Percentiles rank a stretch among this genome's conserved stretches.
Evolutionary conservation across 2,797 vertebrate species (phyloP).

Genomic region (Sebastes kiyomatsui): DNA sequence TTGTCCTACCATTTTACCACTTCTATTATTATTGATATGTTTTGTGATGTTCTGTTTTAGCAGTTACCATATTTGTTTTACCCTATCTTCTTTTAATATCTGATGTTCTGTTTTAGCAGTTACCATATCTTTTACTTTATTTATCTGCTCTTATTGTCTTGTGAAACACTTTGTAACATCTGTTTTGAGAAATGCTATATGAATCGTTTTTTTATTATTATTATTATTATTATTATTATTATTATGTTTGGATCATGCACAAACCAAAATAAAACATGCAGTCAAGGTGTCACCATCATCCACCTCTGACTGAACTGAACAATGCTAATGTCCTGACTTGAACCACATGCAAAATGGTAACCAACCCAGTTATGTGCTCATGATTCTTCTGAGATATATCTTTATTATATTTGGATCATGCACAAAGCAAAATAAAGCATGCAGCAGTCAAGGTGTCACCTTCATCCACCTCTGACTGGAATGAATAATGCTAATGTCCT

Average conservation of each 20-base stretch:
- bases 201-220: too few species aligned
- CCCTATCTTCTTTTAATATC: rapidly evolving
- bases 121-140: too few species aligned
- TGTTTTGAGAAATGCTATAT: too few species aligned
- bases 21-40: too few species aligned
- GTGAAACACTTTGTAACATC: too few species aligned
- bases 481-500: background rate
- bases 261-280: constrained; percentile 21
- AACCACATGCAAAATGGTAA: background rate
- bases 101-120: too few species aligned
- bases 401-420: background rate
- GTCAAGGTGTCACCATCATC: background rate
- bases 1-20: too few species aligned
- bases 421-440: constrained; percentile 16
- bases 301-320: background rate
- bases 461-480: background rate
- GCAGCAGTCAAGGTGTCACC: background rate
- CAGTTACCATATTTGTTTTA: too few species aligned
- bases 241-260: background rate
- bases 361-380: background rate
- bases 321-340: too few species aligned
- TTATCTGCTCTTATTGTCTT: too few species aligned
- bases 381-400: background rate
- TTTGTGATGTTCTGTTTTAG: too few species aligned
- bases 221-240: too few species aligned